phyloP scores from a whole-genome alignment of 2,113 vertebrate genomes.

The Lampris incognitus region DNA sequence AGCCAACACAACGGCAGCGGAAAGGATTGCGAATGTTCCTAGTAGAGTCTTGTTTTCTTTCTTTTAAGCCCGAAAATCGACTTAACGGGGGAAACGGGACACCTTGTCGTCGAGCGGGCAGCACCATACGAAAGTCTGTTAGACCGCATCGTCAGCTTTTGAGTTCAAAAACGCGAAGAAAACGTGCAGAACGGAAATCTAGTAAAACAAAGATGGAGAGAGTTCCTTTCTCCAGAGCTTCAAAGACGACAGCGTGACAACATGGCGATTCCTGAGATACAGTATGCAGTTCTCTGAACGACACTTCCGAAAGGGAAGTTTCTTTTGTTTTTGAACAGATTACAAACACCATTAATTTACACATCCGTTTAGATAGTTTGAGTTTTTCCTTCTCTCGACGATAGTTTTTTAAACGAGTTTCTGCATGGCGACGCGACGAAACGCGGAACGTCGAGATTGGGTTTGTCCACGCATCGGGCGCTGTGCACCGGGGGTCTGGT shows the following conservation, averaged over 20 bases:
- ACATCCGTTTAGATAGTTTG: slow-evolving; percentile 4
- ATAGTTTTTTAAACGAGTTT: slow-evolving; percentile 33
- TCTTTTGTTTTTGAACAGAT: slow-evolving; percentile 2
- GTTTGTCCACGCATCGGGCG: slow-evolving; percentile 68
- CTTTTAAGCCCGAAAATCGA: slow-evolving; percentile 46
- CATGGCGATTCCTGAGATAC: slow-evolving; percentile 83
- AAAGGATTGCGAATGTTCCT: slow-evolving; percentile 73
- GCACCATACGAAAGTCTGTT: slow-evolving; percentile 49
- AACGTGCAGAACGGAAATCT: slow-evolving; percentile 79
- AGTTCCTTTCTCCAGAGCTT: slow-evolving; percentile 82
- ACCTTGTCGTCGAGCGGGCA: slow-evolving; percentile 63
- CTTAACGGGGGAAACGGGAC: slow-evolving; percentile 66
- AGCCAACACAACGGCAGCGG: slow-evolving; percentile 70
- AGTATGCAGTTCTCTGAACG: slow-evolving; percentile 74
- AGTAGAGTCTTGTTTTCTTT: slow-evolving; percentile 35
- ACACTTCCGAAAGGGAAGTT: slow-evolving; percentile 35
- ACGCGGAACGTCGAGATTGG: slow-evolving; percentile 64
- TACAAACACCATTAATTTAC: slow-evolving; percentile 19
- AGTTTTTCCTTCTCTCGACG: slow-evolving; percentile 10
- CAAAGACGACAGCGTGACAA: slow-evolving; percentile 86
- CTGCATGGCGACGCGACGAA: slow-evolving; percentile 49
- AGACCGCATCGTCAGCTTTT: slow-evolving; percentile 56
- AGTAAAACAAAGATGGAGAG: slow-evolving; percentile 86
- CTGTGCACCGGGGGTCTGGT: slow-evolving; percentile 53
- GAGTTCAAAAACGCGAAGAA: slow-evolving; percentile 73